Percentiles rank a stretch among this genome's conserved stretches.
Evolutionary conservation across 2,113 vertebrate genomes (phyloP).

Genomic region (Pteropus alecto): DNA sequence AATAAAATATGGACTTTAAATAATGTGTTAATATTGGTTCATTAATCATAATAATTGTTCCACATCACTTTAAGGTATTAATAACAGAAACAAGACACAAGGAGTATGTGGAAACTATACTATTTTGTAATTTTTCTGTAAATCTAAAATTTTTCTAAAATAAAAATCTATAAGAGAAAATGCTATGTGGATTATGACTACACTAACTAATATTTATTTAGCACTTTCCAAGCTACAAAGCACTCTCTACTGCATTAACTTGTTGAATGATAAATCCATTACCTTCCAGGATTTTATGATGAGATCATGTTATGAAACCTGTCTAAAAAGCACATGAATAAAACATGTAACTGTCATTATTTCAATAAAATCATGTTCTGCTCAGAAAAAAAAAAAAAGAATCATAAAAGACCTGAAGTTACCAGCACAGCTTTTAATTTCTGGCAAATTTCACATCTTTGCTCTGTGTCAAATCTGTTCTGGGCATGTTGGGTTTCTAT

Average conservation of each 20-base stretch:
- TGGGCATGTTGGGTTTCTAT: constrained; percentile 74
- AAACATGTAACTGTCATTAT: constrained; percentile 75
- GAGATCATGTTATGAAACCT: constrained; percentile 74
- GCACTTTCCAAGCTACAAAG: constrained; percentile 53
- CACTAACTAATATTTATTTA: constrained; percentile 69
- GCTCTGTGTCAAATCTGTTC: constrained; percentile 73
- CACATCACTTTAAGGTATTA: not conserved
- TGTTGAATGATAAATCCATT: constrained; percentile 73
- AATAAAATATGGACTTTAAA: constrained; percentile 13
- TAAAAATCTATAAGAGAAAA: constrained; percentile 46
- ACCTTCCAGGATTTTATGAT: constrained; percentile 71
- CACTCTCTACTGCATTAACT: constrained; percentile 62
- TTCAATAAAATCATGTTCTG: constrained; percentile 70
- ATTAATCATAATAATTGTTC: not conserved
- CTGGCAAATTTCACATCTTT: constrained; percentile 73
- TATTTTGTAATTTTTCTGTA: constrained; percentile 30
- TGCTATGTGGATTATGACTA: constrained; percentile 44
- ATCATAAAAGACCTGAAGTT: constrained; percentile 68
- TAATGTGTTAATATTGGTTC: not conserved
- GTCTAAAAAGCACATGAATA: constrained; percentile 75
- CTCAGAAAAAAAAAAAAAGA: constrained; percentile 12
- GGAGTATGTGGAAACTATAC: not conserved
- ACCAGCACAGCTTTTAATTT: constrained; percentile 75
- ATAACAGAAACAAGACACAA: not conserved
- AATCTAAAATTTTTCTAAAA: constrained; percentile 34